phyloP scores from a whole-genome alignment of 2,113 vertebrate species.

The Lates calcarifer region DNA sequence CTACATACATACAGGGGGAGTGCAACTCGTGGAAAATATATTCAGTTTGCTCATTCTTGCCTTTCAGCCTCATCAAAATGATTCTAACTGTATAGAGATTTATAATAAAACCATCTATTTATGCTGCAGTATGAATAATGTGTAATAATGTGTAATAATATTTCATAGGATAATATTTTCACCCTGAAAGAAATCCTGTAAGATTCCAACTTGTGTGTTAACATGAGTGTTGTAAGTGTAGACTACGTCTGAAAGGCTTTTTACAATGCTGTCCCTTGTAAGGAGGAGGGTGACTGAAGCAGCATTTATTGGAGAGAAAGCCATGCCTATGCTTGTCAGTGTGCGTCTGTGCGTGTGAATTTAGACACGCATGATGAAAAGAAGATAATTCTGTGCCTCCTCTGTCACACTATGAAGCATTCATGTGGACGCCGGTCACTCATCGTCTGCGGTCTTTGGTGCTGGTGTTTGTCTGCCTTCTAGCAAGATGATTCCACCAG shows the following conservation, averaged over 20 bases:
- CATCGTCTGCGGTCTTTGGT: slow-evolving; percentile 9
- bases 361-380: slow-evolving; percentile 21
- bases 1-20: slow-evolving; percentile 17
- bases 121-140: background rate
- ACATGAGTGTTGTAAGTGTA: slow-evolving; percentile 25
- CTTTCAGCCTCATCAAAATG: slow-evolving; percentile 28
- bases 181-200: background rate
- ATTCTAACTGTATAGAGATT: slow-evolving; percentile 6
- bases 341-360: slow-evolving; percentile 6
- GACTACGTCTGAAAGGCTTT: background rate
- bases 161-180: slow-evolving; percentile 7
- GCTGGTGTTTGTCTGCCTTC: slow-evolving; percentile 24
- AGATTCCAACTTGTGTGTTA: background rate
- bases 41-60: background rate
- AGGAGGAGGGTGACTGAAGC: slow-evolving; percentile 2
- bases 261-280: background rate
- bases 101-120: slow-evolving; percentile 21
- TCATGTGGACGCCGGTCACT: slow-evolving; percentile 43
- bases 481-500: slow-evolving; percentile 28
- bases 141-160: background rate
- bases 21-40: slow-evolving; percentile 25
- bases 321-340: slow-evolving; percentile 1
- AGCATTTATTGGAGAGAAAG: slow-evolving; percentile 16
- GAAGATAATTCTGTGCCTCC: slow-evolving; percentile 11
- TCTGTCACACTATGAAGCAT: slow-evolving; percentile 28